Evolutionary conservation across 1,140 invertebrate species (phyloP).

Genomic region (Hylyphantes graminicola): DNA sequence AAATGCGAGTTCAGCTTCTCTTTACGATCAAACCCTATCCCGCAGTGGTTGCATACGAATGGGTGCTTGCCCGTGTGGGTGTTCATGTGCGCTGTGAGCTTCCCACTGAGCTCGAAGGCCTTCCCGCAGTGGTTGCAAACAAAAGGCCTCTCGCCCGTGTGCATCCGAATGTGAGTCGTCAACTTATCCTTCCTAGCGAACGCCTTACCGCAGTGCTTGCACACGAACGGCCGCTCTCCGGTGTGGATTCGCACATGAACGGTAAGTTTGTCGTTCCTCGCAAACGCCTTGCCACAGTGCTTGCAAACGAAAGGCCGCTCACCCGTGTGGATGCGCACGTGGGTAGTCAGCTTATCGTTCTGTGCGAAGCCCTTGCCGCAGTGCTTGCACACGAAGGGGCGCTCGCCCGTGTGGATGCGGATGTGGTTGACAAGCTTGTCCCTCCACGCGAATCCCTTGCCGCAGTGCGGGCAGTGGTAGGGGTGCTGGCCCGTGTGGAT

Average conservation of each 20-base stretch:
- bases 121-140: conserved; percentile 52
- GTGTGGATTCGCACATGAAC: conserved; percentile 57
- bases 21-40: conserved; percentile 67
- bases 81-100: conserved; percentile 74
- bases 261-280: conserved; percentile 74
- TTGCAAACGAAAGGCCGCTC: conserved; percentile 75
- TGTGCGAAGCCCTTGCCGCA: conserved; percentile 72
- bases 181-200: conserved; percentile 79
- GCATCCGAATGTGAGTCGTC: conserved; percentile 76
- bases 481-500: conserved; percentile 98
- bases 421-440: conserved; percentile 70
- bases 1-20: conserved; percentile 69
- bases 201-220: conserved; percentile 67
- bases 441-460: conserved; percentile 74
- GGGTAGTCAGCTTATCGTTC: conserved; percentile 74
- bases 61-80: conserved; percentile 69
- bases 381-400: conserved; percentile 68
- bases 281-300: conserved; percentile 71
- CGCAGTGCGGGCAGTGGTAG: conserved; percentile 73
- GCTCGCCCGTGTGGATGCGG: conserved; percentile 69
- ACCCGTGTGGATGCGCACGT: conserved; percentile 72
- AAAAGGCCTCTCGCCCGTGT: conserved; percentile 65
- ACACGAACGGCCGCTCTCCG: conserved; percentile 54
- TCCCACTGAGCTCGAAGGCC: conserved; percentile 63
- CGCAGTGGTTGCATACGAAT: conserved; percentile 69